Percentiles rank a stretch among this genome's conserved stretches.
Conservation (phyloP, 2,888 invertebrate genomes). For the Lepidonotus clava region DNA sequence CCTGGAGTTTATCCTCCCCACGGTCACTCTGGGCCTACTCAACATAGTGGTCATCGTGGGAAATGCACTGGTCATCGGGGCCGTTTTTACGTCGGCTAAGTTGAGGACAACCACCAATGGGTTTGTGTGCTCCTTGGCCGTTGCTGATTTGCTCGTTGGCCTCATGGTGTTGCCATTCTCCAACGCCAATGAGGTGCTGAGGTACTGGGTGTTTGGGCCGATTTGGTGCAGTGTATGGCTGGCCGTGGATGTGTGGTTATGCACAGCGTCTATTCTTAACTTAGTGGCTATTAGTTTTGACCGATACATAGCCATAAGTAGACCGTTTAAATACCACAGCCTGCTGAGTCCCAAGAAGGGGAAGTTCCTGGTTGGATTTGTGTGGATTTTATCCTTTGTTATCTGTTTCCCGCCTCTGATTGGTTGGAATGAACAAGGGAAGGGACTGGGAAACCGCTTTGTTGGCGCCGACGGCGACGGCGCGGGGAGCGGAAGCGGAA, state of each 20-base stretch:
- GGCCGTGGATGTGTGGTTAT: constrained; percentile 99
- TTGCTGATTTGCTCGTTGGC: constrained; percentile 97
- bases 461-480: not conserved
- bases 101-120: constrained; percentile 96
- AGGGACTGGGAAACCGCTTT: constrained; percentile 9
- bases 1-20: constrained; percentile 51
- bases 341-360: constrained; percentile 91
- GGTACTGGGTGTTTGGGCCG: constrained; percentile 95
- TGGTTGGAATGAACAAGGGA: constrained; percentile 87
- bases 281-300: constrained; percentile 96
- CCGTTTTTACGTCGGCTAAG: constrained; percentile 92
- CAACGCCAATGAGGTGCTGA: constrained; percentile 90
- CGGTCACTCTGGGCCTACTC: constrained; percentile 82
- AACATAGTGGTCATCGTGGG: constrained; percentile 94
- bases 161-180: constrained; percentile 97
- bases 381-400: constrained; percentile 97
- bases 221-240: constrained; percentile 98
- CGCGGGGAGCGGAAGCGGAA: not conserved
- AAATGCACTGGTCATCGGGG: constrained; percentile 95
- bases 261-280: constrained; percentile 97
- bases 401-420: constrained; percentile 98
- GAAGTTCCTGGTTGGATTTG: constrained; percentile 91
- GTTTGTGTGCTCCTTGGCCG: constrained; percentile 97
- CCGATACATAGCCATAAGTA: constrained; percentile 95
- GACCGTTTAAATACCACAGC: constrained; percentile 96